Percentiles rank a stretch among this genome's conserved stretches.
Conservation (phyloP, 2,113 vertebrate genomes). For the Sander vitreus region DNA sequence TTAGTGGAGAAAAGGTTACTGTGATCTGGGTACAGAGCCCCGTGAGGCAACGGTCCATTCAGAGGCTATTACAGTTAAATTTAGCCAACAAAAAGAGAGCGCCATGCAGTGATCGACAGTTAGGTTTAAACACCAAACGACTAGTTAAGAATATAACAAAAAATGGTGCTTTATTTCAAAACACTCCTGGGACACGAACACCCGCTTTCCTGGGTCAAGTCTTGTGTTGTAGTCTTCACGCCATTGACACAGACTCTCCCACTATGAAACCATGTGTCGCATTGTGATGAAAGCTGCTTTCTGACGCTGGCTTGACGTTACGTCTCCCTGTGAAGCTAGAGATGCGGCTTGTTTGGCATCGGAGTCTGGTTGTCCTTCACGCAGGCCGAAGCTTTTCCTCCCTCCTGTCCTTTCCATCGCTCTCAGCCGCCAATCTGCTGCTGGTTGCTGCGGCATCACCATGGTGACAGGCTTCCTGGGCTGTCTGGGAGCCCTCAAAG, state of each 20-base stretch:
- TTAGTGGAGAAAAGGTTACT: no score
- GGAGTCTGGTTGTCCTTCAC: constrained; percentile 90
- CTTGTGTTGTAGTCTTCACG: no score
- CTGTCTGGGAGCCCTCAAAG: constrained; percentile 88
- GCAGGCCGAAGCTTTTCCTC: constrained; percentile 88
- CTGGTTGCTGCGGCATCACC: constrained; percentile 86
- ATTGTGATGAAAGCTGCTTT: background rate
- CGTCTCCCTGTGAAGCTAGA: constrained; percentile 80
- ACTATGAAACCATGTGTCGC: background rate
- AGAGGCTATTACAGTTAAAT: no score
- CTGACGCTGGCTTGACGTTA: background rate
- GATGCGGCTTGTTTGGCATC: constrained; percentile 88
- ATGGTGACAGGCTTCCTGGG: constrained; percentile 91
- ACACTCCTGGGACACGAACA: no score
- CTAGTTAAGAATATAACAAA: no score
- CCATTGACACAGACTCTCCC: background rate
- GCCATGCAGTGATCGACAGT: no score
- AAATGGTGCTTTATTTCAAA: no score
- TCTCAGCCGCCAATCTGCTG: constrained; percentile 88
- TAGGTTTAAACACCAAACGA: no score
- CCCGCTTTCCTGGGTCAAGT: no score
- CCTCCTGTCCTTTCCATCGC: constrained; percentile 88
- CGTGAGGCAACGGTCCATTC: no score
- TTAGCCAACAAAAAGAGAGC: no score
- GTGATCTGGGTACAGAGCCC: no score